A percentile compares a stretch with the other conserved stretches of the same genome.
Evolutionary conservation across 2,113 vertebrate genomes (phyloP).

Genomic region (Corythornis cristatus): DNA sequence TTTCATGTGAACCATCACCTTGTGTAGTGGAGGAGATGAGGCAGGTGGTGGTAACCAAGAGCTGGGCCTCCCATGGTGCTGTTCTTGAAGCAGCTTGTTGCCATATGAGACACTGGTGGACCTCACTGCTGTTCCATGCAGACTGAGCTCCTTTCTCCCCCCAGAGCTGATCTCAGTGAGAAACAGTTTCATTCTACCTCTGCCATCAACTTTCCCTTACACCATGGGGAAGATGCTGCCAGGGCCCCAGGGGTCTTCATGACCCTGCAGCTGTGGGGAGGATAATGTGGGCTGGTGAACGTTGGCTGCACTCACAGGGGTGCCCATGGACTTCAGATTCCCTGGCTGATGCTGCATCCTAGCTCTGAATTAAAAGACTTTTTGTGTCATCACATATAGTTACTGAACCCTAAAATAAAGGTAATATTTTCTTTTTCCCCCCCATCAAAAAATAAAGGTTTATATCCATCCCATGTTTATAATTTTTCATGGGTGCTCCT

Average conservation of each 20-base stretch:
- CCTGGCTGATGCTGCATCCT: background rate
- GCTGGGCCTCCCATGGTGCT: rapidly evolving
- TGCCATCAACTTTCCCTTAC: background rate
- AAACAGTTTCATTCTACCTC: background rate
- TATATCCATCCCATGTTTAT: background rate
- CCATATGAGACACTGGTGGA: background rate
- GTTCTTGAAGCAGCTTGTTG: background rate
- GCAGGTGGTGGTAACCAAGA: background rate
- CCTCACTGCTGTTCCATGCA: background rate
- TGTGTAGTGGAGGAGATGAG: background rate
- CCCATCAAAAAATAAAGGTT: background rate
- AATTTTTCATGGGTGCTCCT: background rate
- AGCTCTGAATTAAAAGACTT: background rate
- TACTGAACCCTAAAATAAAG: background rate
- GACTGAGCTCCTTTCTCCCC: background rate
- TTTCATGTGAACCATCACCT: background rate
- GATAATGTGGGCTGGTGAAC: background rate
- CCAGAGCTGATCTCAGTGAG: background rate
- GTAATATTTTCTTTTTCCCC: too few species aligned
- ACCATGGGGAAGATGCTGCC: rapidly evolving
- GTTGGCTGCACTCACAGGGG: background rate
- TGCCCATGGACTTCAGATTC: background rate
- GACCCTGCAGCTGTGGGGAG: background rate
- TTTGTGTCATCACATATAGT: background rate
- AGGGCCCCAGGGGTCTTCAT: background rate